Evolutionary conservation across 1,140 invertebrate genomes (phyloP), one percentile per base, ranked within the genome.

Genomic region (Solenopsis fugax): DNA sequence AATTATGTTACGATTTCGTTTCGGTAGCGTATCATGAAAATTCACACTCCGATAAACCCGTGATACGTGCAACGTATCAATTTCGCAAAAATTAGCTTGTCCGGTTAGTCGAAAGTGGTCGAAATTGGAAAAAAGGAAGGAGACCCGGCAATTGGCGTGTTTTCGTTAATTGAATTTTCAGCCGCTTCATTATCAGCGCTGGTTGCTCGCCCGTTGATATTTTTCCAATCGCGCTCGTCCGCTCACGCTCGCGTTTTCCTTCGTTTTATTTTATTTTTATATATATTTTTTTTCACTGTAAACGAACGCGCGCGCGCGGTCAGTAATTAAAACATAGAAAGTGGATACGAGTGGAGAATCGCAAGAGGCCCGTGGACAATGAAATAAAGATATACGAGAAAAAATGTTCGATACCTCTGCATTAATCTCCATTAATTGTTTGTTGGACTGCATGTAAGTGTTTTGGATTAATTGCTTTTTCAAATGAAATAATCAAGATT

Each of bases 71-170:
- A 85, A 78, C 48, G 60, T 76, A 75, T 78, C 65, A 69, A 65
- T 77, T 72, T 87, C 62, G 73, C 50, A 85, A 87, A 89, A 89
- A 89, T 88, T 89, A 86, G 82, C 54, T 69, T 89, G 72, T 88
- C 60, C 41, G 54, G 56, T 82, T 69, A 80, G 65, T 50, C 52
- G 85, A 82, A 64, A 80, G 65, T 65, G 76, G 41, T 86, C 10
- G 50, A 60, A 71, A 81, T 72, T 56, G 48, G 16, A 69, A 87
- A 60, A 77, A 85, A 62, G 34, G 18, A 50, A 72, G 62, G 34
- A 82, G 9, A 54, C 18, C 18, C 45, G 62, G 21, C 85, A 80
- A 65, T 86, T 78, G 75, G 54, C 85, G 52, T 86, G 62, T 81
- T 86, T 87, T 71, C 77, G 65, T 62, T 85, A 85, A 82, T 87